Conservation (phyloP, 2,797 vertebrate genomes). For the Falco columbarius region DNA sequence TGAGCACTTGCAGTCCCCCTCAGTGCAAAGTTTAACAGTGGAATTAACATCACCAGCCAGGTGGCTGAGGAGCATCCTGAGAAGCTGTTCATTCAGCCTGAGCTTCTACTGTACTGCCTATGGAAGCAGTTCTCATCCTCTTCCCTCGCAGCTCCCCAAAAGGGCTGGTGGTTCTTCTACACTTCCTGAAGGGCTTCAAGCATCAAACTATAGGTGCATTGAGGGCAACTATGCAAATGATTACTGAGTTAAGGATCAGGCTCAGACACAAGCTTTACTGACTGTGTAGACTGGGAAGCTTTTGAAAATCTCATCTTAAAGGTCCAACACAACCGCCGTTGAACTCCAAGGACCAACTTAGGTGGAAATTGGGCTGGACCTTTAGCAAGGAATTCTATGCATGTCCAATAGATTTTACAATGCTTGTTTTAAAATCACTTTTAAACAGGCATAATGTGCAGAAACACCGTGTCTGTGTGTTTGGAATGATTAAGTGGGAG, state of each 20-base stretch:
- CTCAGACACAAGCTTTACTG: neutral
- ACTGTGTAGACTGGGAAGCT: neutral
- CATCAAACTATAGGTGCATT: neutral
- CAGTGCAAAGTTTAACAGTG: neutral
- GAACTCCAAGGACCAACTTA: neutral
- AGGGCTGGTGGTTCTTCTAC: neutral
- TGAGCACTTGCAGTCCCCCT: neutral
- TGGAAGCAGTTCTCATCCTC: neutral
- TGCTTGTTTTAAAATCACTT: neutral
- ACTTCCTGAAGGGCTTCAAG: neutral
- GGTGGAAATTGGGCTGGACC: neutral
- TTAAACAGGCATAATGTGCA: neutral
- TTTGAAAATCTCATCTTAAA: neutral
- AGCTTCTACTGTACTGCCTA: neutral
- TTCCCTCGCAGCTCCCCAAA: neutral
- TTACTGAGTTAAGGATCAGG: neutral
- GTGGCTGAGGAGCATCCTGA: neutral
- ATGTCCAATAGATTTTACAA: neutral
- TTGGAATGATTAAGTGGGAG: neutral
- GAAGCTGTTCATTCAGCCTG: neutral
- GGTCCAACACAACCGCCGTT: neutral
- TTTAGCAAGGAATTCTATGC: neutral
- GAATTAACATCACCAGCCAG: neutral
- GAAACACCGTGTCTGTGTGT: neutral
- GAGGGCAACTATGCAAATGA: neutral